Evolutionary conservation across 2,888 invertebrate genomes (phyloP), one percentile per base, ranked within the genome.

Genomic region (Chirona hameri): DNA sequence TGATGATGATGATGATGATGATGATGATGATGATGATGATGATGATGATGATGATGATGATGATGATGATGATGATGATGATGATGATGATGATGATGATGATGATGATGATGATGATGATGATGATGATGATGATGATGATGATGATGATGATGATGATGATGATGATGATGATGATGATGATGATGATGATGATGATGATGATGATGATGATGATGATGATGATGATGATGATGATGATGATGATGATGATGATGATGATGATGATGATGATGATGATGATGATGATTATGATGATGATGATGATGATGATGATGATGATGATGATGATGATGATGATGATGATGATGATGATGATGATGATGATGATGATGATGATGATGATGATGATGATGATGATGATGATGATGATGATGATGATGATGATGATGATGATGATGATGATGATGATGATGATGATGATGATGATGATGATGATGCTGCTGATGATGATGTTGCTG

Each of bases 1-100:
- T 65, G 65, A 65, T 65, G 65, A 65, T 65, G 65, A 65, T 65
- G 65, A 65, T 65, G 65, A 65, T 65, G 65, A 65, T 65, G 65
- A 65, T 65, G 65, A 65, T 65, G 65, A 65, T 65, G 65, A 65
- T 65, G 65, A 65, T 65, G 65, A 65, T 65, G 65, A 65, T 65
- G 65, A 65, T 65, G 65, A 65, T 65, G 65, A 65, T 65, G 65
- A 65, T 65, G 65, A 65, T 65, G 65, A 65, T 65, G 65, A 65
- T 65, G 65, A 65, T 65, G 65, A 65, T 65, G 65, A 65, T 65
- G 65, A 65, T 65, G 65, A 65, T 65, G 65, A 65, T 65, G 65
- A 65, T 65, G 65, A 65, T 65, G 65, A 65, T 65, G 65, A 65
- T 65, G 65, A 65, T 65, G 65, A 65, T 65, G 65, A 65, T 65